phyloP scores from a whole-genome alignment of 2,113 vertebrate genomes.

The Henicopernis longicauda region DNA sequence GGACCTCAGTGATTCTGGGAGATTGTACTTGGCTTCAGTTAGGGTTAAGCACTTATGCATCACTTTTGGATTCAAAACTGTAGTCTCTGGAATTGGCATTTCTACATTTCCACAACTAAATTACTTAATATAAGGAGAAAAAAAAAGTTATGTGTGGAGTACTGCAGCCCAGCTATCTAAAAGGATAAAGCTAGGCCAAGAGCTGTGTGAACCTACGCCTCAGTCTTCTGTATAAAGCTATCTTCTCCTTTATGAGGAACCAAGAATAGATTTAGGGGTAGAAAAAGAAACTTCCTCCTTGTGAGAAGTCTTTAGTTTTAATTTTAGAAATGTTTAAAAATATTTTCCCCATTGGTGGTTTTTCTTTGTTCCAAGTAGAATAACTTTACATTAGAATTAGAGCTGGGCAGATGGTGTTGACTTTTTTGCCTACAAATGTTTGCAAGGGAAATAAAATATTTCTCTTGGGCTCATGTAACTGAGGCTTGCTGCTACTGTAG shows the following conservation, averaged over 20 bases:
- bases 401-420: slow-evolving; percentile 32
- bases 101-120: not conserved
- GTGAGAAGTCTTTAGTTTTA: not conserved
- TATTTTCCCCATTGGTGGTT: not conserved
- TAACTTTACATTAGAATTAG: slow-evolving; percentile 42
- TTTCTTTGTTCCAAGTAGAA: slow-evolving; percentile 11
- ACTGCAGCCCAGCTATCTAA: not conserved
- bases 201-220: not conserved
- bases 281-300: not conserved
- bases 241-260: not conserved
- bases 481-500: not conserved
- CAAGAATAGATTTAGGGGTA: not conserved
- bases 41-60: not conserved
- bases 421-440: slow-evolving; percentile 11
- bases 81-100: not conserved
- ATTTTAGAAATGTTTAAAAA: not conserved
- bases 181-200: not conserved
- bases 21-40: not conserved
- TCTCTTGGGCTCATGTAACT: not conserved
- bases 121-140: not conserved
- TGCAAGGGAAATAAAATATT: slow-evolving; percentile 41
- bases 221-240: not conserved
- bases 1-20: not conserved
- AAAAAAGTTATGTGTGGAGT: not conserved
- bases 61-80: not conserved